A percentile compares a stretch with the other conserved stretches of the same genome.
Evolutionary conservation across 2,797 vertebrate genomes (phyloP).

Genomic region (Chaetophractus vellerosus): DNA sequence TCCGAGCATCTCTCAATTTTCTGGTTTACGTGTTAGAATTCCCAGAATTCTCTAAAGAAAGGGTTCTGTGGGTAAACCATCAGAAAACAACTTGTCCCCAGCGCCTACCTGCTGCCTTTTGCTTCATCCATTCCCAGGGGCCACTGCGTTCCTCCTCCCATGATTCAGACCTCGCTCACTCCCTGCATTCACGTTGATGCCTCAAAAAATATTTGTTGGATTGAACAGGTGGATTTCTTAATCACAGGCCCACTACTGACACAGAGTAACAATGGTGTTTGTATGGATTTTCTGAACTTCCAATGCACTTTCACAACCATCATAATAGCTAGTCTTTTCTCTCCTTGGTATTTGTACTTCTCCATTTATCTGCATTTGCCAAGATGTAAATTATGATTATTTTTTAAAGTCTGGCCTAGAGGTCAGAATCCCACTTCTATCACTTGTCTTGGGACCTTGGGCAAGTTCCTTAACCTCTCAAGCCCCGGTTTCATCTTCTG

Average conservation of each 20-base stretch:
- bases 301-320: constrained; percentile 19
- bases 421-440: neutral
- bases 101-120: neutral
- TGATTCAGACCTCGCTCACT: neutral
- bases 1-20: neutral
- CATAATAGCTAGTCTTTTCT: neutral
- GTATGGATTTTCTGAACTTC: neutral
- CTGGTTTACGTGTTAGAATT: constrained; percentile 10
- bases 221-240: constrained; percentile 16
- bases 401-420: neutral
- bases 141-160: neutral
- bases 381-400: no score
- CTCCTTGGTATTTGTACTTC: constrained; percentile 38
- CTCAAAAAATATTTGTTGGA: constrained; percentile 2
- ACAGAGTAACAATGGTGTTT: neutral
- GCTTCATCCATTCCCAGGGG: neutral
- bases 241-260: neutral
- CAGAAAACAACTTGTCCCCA: neutral
- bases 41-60: constrained; percentile 8
- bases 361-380: constrained; percentile 36
- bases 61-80: neutral
- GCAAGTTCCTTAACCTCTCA: neutral
- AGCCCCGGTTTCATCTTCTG: neutral
- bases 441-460: neutral
- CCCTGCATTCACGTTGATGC: neutral